phyloP scores from a whole-genome alignment of 53 echinoderm and acorn worm genomes.

The Paracentrotus lividus region DNA sequence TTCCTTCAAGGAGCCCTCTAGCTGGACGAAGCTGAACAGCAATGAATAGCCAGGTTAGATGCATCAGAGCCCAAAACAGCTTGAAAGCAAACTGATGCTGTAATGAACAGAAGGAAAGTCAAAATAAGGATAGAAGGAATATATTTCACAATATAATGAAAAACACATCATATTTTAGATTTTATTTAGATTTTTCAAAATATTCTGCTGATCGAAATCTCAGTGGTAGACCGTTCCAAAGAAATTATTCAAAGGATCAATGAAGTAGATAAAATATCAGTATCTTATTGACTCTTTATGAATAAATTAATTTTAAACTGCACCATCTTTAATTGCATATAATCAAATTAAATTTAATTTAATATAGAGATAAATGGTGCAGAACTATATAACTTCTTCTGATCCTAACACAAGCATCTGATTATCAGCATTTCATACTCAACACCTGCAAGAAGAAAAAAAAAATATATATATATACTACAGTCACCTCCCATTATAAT shows the following conservation, averaged over 20 bases:
- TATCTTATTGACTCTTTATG: neutral
- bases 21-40: constrained; percentile 84
- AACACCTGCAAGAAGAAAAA: no score
- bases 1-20: constrained; percentile 73
- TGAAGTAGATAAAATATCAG: neutral
- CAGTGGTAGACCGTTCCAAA: no score
- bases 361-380: no score
- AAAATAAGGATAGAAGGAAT: neutral
- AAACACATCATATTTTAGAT: no score
- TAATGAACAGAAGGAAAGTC: neutral
- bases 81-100: constrained; percentile 85
- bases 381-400: no score
- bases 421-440: no score
- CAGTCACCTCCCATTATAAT: no score
- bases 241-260: neutral
- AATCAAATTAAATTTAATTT: neutral
- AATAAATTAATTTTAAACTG: neutral
- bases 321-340: neutral
- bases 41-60: constrained; percentile 74
- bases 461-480: no score
- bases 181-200: no score
- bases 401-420: no score
- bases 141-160: neutral
- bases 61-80: constrained; percentile 87
- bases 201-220: no score